A percentile compares a stretch with the other conserved stretches of the same genome.
These are phyloP conservation scores for Neria commutata DNA, from an alignment of 2,888 invertebrate genomes.

Conservation along the genomic window DNA sequence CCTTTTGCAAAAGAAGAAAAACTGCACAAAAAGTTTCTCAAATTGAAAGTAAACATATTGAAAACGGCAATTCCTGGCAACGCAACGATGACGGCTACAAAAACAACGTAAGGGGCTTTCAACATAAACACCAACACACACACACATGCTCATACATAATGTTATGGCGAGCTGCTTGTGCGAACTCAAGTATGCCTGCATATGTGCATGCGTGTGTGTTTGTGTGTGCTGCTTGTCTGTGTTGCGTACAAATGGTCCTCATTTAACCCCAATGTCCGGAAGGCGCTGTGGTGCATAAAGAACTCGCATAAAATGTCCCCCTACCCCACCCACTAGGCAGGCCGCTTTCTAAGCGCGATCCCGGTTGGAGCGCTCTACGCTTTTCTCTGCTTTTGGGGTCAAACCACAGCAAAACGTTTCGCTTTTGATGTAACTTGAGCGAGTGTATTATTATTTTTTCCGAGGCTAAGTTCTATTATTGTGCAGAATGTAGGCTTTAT, in stretches of 20 bases:
- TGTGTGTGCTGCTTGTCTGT: not conserved
- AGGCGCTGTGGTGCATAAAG: not conserved
- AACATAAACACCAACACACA: not conserved
- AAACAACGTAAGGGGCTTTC: too few species aligned
- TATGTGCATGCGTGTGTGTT: constrained; percentile 9
- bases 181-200: not conserved
- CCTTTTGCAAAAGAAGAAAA: too few species aligned
- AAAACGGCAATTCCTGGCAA: constrained; percentile 20
- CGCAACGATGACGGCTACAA: not conserved
- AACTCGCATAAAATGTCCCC: not conserved
- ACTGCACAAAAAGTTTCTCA: constrained; percentile 23
- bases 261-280: constrained; percentile 24
- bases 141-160: too few species aligned
- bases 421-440: not conserved
- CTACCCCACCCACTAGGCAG: too few species aligned
- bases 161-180: not conserved
- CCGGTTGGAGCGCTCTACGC: too few species aligned
- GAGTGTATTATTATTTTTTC: not conserved
- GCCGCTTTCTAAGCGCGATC: too few species aligned
- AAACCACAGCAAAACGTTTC: not conserved
- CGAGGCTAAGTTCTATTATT: not conserved
- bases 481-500: too few species aligned
- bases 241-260: constrained; percentile 28
- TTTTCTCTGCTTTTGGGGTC: not conserved
- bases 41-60: constrained; percentile 57